phyloP scores from a whole-genome alignment of 2,888 invertebrate genomes.

The Pomacea canaliculata region DNA sequence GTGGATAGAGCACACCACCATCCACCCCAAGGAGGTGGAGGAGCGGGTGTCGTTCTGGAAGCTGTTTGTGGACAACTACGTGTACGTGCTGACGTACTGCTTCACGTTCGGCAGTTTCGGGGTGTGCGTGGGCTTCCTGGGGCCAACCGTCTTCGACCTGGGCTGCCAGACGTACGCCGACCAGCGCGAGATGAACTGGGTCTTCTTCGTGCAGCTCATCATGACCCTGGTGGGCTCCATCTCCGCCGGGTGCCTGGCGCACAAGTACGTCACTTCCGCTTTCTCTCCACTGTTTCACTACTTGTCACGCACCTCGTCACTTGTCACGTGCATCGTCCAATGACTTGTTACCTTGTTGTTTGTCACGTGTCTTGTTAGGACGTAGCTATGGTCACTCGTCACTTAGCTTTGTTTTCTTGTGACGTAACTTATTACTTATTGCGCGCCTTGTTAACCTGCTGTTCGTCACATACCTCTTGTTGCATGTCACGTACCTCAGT shows the following conservation, averaged over 20 bases:
- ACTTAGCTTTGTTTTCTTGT: no score
- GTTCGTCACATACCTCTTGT: no score
- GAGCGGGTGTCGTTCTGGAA: conserved; percentile 61
- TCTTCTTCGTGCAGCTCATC: conserved; percentile 71
- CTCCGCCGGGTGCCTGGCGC: conserved; percentile 68
- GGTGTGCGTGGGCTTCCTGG: conserved; percentile 72
- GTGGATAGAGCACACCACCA: conserved; percentile 31
- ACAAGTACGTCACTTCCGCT: conserved; percentile 61
- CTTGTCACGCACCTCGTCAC: no score
- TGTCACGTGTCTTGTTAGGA: conserved; percentile 53
- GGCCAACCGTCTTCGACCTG: conserved; percentile 71
- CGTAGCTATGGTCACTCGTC: no score
- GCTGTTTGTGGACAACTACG: conserved; percentile 68
- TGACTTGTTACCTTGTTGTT: no score
- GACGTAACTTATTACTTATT: no score
- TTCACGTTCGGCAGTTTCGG: conserved; percentile 71
- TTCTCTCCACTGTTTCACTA: no score
- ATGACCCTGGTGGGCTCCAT: conserved; percentile 72
- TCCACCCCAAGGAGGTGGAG: conserved; percentile 24
- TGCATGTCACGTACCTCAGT: no score
- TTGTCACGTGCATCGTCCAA: no score
- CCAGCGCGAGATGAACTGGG: conserved; percentile 70
- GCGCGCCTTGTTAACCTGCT: no score
- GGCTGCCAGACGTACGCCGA: conserved; percentile 70
- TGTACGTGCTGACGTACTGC: conserved; percentile 70